phyloP scores from a whole-genome alignment of 2,797 vertebrate genomes.

The Melanotaenia parkinsoni region DNA sequence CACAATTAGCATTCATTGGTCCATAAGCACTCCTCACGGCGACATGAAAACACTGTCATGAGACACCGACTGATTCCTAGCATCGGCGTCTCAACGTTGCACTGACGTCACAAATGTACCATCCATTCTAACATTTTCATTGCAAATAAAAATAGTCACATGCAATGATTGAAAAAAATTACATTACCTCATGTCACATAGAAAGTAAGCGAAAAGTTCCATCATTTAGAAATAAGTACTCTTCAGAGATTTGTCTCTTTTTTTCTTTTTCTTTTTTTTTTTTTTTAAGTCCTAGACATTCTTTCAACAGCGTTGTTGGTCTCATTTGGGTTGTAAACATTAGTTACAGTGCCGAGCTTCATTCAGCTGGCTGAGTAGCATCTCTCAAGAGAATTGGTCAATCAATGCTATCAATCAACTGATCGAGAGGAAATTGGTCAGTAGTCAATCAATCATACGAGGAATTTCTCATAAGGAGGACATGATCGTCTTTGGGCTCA shows the following conservation, averaged over 20 bases:
- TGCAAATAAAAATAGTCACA: conserved; percentile 85
- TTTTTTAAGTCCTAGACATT: conserved; percentile 83
- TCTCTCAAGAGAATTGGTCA: conserved; percentile 77
- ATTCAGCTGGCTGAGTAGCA: conserved; percentile 72
- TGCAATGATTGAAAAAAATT: conserved; percentile 86
- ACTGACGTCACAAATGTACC: conserved; percentile 84
- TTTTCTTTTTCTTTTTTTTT: conserved; percentile 37
- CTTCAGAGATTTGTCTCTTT: conserved; percentile 77
- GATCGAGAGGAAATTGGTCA: conserved; percentile 76
- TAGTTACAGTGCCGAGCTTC: conserved; percentile 78
- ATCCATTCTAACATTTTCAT: conserved; percentile 85
- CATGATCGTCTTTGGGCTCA: conserved; percentile 83
- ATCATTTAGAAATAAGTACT: conserved; percentile 82
- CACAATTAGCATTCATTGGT: conserved; percentile 83
- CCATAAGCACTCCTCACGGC: conserved; percentile 80
- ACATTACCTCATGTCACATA: conserved; percentile 86
- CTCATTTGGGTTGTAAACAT: conserved; percentile 87
- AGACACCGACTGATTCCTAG: conserved; percentile 78
- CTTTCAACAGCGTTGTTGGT: conserved; percentile 88
- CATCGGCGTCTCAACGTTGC: conserved; percentile 78
- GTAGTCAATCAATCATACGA: conserved; percentile 68
- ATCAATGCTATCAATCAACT: conserved; percentile 76
- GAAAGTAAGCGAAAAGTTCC: conserved; percentile 83
- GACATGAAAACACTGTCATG: conserved; percentile 80
- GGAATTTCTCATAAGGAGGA: conserved; percentile 67